Percentiles rank a stretch among this genome's conserved stretches.
Conservation (phyloP, 2,888 invertebrate genomes). For the Drosophila kambysellisi region DNA sequence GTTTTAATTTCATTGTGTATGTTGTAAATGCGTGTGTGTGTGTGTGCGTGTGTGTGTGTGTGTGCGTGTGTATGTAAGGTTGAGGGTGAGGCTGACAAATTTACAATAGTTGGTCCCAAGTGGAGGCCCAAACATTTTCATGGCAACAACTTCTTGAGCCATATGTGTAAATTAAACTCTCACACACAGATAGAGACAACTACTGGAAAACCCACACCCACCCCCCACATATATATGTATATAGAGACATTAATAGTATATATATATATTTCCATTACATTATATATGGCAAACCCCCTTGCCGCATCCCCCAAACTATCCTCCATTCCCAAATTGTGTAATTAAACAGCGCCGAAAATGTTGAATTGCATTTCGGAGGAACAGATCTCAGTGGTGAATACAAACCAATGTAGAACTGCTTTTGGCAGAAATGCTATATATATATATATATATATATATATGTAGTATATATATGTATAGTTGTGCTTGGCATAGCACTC, state of each 20-base stretch:
- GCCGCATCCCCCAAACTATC: not conserved
- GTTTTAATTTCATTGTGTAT: slow-evolving; percentile 75
- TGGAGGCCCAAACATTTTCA: slow-evolving; percentile 45
- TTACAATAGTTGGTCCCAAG: slow-evolving; percentile 64
- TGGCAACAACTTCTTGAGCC: slow-evolving; percentile 58
- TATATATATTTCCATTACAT: slow-evolving; percentile 27
- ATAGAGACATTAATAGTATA: not conserved
- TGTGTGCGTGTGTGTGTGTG: not conserved
- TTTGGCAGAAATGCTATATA: not conserved
- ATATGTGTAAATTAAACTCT: slow-evolving; percentile 63
- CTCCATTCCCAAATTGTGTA: slow-evolving; percentile 62
- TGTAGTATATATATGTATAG: too few relatives aligned
- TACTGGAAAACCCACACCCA: not conserved
- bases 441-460: not conserved
- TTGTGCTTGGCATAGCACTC: not conserved
- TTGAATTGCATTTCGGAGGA: slow-evolving; percentile 52
- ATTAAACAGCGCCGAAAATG: slow-evolving; percentile 69
- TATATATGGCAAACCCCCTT: slow-evolving; percentile 11
- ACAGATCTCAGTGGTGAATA: not conserved
- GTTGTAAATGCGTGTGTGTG: slow-evolving; percentile 28
- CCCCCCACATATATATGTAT: not conserved
- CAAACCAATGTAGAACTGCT: slow-evolving; percentile 1
- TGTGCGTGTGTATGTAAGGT: not conserved
- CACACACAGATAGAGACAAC: not conserved
- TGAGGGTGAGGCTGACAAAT: slow-evolving; percentile 28